Evolutionary conservation across 2,797 vertebrate genomes (phyloP), one percentile per base, ranked within the genome.

Genomic region (Pteronotus mesoamericanus): DNA sequence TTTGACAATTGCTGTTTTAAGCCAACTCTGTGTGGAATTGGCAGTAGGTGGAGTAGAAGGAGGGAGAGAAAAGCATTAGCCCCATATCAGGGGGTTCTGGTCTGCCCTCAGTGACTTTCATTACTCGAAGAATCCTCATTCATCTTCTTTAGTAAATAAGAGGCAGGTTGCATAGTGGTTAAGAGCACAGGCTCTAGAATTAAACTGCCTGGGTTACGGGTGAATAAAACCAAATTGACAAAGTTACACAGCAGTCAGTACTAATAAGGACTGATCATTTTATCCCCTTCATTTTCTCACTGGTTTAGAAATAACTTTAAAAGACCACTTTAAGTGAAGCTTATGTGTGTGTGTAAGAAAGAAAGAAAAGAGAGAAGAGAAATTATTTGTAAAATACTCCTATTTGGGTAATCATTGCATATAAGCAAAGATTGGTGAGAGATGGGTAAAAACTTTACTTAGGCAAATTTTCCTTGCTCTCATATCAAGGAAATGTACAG

Each of bases 381-480:
- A 68, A 57, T 57, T 9, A 84, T 46, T 48, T 51, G 16, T 80
- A 79, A 86, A 78, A 46, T 34, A 86, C 26, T 71, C 51, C 53
- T 51, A 9, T 74, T 88, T 75, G 42, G 18, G 39, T 48, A 68
- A 66, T 79, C 57, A 48, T 15, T 51, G 55, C 42, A 79, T 46
- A 80, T 53, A 68, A 89, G 9, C 64, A 66, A 92, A 91, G 32
- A 69, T 9, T 75, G 37, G n/a, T 55, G 80, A 71, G 42, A 44
- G 6, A 69, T 74, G 29, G 39, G n/a, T 72, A 69, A 93, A 87
- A 89, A 78, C 21, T 72, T 86, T 37, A 90, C 87, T 94, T 59
- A 85, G 57, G 57, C n/a, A 94, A 90, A 93, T 79, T 55, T 75
- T 89, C 26, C 29, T 89, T 95, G 97, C 55, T 69, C 22, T 91